Evolutionary conservation across 2,797 vertebrate genomes (phyloP), one percentile per base, ranked within the genome.

Genomic region (Muscicapa striata): DNA sequence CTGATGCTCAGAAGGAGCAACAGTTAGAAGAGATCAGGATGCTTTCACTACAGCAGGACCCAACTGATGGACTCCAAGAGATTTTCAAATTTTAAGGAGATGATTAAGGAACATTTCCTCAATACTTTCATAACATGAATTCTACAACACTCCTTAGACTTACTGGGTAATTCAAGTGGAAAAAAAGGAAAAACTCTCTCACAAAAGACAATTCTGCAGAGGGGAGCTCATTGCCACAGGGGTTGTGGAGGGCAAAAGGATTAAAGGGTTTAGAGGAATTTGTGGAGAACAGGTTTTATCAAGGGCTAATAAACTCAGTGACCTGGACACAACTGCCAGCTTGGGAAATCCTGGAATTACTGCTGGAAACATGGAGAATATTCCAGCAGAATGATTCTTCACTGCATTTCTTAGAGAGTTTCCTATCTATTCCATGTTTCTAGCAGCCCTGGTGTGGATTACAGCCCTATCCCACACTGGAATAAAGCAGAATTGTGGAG

Each of bases 331-430:
- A 59, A 72, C 8, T 61, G 55, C 32, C 64, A 94, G 41, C 16
- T 70, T 78, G 66, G 74, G 66, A 84, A 95, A 48, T 75, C 29
- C 87, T 57, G 55, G 66, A 81, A 68, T 72, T 78, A 19, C 30
- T 51, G 13, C 75, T 21, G 62, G 74, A 72, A 92, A 89, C 15
- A 45, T 2, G 21, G 49, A 84, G 66, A 84, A 48, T 10, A 78
- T 23, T 64, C 58, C 89, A 94, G 58, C 45, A 75, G 49, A 78
- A 67, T 57, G 29, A 67, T 16, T 26, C 30, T 55, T 68, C 54
- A 52, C 41, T 19, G 57, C 7, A 36, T 14, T 70, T 75, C 46
- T 54, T 26, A 51, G 27, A 2, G 54, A 24, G 7, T 54, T 68
- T 24, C 16, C 40, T 2, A 1, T 3, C 23, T 29, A 41, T 29